Conservation (phyloP, 2,888 invertebrate genomes). For the Ochlodes sylvanus region DNA sequence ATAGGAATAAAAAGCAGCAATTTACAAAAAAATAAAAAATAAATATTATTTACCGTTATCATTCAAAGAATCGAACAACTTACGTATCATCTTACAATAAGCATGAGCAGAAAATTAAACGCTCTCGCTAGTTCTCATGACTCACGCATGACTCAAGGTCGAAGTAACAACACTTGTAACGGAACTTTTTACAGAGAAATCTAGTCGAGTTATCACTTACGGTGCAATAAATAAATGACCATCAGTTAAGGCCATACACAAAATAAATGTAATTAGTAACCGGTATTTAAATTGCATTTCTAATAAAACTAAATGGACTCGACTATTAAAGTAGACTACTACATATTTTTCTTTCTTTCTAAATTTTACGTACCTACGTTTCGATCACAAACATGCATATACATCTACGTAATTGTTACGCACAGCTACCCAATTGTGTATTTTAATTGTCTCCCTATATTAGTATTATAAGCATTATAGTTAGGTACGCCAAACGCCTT, state of each 20-base stretch:
- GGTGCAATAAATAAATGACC: slow-evolving; percentile 9
- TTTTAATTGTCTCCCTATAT: no score
- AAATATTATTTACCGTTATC: no score
- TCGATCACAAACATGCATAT: no score
- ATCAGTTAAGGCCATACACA: background rate
- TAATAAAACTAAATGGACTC: background rate
- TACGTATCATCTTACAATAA: background rate
- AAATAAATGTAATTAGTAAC: background rate
- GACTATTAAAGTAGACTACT: background rate
- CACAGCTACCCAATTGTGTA: no score
- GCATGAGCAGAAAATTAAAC: slow-evolving; percentile 13
- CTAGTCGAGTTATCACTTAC: slow-evolving; percentile 21
- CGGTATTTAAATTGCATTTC: background rate
- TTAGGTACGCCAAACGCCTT: no score
- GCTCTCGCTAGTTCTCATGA: slow-evolving; percentile 27
- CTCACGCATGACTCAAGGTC: slow-evolving; percentile 31
- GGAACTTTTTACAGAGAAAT: slow-evolving; percentile 30
- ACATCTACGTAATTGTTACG: no score
- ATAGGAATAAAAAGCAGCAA: no score
- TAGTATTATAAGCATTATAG: no score
- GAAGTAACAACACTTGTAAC: slow-evolving; percentile 24
- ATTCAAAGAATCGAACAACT: background rate
- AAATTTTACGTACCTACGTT: no score
- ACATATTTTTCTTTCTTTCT: no score
- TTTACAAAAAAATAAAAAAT: no score